Base-by-base conservation (phyloP, 1,140 invertebrate genomes). In the Mamestra configurata region DNA sequence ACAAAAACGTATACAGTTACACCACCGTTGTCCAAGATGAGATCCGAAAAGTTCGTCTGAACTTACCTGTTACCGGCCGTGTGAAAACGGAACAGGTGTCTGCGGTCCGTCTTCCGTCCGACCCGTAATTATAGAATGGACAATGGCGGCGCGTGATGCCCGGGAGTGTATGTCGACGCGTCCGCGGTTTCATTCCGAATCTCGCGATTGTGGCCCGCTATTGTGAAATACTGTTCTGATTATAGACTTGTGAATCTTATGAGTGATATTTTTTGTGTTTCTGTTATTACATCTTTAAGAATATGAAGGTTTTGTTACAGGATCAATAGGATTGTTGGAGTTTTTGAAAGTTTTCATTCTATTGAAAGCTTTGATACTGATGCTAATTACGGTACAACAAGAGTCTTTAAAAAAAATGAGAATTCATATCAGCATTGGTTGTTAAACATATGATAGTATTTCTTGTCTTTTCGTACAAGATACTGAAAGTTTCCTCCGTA, bases 1-100 rank as follows among this genome's bases (percentile, higher is more conserved):
- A 91, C 88, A 89, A 92, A 92, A 91, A 90, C 87, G 84, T 84
- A 89, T 92, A 90, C 91, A 85, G 90, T 93, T 92, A 91, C 84
- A 82, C 82, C 80, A 81, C 86, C 79, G 86, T 89, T 86, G 88
- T 90, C 89, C 88, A 84, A 87, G 79, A 77, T 75, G 43, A 77
- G 76, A 84, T 83, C 61, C 78, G 43, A 75, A 81, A 53, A 31
- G 55, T 78, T 82, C 72, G 51, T 57, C 15, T 82, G 49, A 66
- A 43, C 46, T 77, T 86, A 88, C 85, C 89, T 93, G 92, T 90
- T 86, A 79, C 22, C 53, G 84, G 82, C 83, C 93, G 93, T 94
- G 93, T 93, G 93, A 94, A 94, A 92, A 90, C 84, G 77, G 84
- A 92, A 94, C 93, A 94, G 93, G 93, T 94, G 93, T 86, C 84